phyloP scores from a whole-genome alignment of 2,888 invertebrate species.

The Noctua pronuba region DNA sequence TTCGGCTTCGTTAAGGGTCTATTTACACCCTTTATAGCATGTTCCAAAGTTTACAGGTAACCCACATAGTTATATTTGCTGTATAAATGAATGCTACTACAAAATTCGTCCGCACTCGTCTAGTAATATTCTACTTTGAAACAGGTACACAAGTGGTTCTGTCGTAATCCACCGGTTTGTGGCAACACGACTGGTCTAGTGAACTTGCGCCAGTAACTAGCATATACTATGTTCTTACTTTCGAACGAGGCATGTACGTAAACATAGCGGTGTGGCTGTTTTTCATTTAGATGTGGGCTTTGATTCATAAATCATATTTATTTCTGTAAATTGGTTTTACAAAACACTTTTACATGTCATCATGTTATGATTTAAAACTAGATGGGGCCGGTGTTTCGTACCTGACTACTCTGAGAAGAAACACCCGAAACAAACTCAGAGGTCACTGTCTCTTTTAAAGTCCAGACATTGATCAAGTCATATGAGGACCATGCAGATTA shows the following conservation, averaged over 20 bases:
- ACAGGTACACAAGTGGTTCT: conserved; percentile 24
- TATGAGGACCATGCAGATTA: too few relatives aligned
- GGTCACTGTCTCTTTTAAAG: too few relatives aligned
- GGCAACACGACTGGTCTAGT: conserved; percentile 48
- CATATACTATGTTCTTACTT: conserved; percentile 33
- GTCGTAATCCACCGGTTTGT: conserved; percentile 42
- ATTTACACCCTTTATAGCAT: too few relatives aligned
- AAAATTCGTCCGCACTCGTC: conserved; percentile 13
- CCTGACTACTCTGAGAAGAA: too few relatives aligned
- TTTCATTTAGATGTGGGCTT: neutral
- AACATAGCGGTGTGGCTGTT: neutral
- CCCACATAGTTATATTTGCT: neutral
- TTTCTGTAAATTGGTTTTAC: too few relatives aligned
- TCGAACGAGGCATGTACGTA: conserved; percentile 37
- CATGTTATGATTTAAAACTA: too few relatives aligned
- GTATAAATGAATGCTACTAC: neutral
- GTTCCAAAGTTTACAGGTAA: neutral
- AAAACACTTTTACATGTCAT: too few relatives aligned
- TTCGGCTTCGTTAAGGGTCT: too few relatives aligned
- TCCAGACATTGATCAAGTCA: too few relatives aligned
- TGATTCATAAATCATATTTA: too few relatives aligned
- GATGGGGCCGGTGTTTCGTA: too few relatives aligned
- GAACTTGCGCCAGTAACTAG: conserved; percentile 54
- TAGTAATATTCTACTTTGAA: conserved; percentile 7
- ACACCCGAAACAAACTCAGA: too few relatives aligned